These are phyloP conservation scores for Avahi laniger DNA, from an alignment of 2,797 vertebrate species.

Conservation along the genomic window DNA sequence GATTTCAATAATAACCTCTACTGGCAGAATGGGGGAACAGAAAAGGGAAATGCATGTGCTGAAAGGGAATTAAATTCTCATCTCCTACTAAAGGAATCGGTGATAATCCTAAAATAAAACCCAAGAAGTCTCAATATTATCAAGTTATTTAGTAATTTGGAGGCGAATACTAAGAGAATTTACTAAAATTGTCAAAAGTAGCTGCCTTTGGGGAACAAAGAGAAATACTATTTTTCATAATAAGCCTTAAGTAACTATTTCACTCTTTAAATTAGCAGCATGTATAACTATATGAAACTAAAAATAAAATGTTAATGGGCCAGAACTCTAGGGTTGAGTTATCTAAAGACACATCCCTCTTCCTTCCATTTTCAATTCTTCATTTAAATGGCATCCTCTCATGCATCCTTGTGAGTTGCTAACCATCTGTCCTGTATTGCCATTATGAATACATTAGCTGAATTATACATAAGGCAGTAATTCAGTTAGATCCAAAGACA, in stretches of 20 bases:
- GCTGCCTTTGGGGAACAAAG: not conserved
- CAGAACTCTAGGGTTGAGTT: not conserved
- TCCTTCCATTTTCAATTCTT: not conserved
- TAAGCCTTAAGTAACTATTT: conserved; percentile 29
- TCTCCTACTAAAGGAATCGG: not conserved
- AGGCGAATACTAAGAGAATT: conserved; percentile 27
- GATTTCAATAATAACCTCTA: not conserved
- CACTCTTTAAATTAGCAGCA: not conserved
- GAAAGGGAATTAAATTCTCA: not conserved
- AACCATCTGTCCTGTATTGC: not conserved
- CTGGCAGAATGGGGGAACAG: not conserved
- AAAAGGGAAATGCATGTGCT: not conserved
- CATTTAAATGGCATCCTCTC: not conserved
- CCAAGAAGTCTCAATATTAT: not conserved
- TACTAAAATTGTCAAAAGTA: not conserved
- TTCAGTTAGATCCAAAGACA: not conserved
- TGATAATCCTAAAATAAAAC: not conserved
- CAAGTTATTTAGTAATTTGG: conserved; percentile 15
- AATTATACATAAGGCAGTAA: not conserved
- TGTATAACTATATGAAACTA: not conserved
- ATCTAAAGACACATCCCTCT: not conserved
- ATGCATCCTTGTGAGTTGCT: not conserved
- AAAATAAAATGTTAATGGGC: not conserved
- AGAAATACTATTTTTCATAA: not conserved
- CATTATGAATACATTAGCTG: not conserved